Percentiles rank a stretch among this genome's conserved stretches.
Evolutionary conservation across 2,113 vertebrate species (phyloP).

Genomic region (Antigone vipio): DNA sequence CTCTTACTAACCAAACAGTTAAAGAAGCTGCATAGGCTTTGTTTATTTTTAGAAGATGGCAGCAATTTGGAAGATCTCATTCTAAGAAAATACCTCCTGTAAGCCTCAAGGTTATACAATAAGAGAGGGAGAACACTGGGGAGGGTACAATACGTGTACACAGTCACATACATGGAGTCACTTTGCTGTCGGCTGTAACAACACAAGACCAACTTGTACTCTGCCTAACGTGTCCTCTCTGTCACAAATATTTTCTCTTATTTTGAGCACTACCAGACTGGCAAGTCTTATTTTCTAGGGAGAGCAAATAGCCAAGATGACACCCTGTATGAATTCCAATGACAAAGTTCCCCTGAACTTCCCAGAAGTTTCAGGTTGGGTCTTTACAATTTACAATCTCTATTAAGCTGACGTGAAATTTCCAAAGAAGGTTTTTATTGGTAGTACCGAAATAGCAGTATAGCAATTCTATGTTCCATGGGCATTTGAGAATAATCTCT

Average conservation of each 20-base stretch:
- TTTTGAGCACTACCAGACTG: background rate
- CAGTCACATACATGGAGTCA: accelerated
- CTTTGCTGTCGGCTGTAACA: background rate
- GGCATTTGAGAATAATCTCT: background rate
- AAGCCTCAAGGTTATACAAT: too few relatives aligned
- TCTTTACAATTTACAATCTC: background rate
- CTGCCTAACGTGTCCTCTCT: background rate
- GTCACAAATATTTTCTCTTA: background rate
- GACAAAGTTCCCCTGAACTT: background rate
- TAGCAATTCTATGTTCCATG: background rate
- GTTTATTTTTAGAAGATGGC: accelerated
- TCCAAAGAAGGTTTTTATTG: background rate
- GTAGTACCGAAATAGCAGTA: background rate
- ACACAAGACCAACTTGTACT: background rate
- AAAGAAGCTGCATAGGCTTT: background rate
- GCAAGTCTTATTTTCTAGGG: background rate
- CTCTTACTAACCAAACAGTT: background rate
- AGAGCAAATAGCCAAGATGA: background rate
- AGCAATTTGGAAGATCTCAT: background rate
- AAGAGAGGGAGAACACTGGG: background rate
- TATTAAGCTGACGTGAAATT: background rate
- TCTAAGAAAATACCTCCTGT: background rate
- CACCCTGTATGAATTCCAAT: background rate
- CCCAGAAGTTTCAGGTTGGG: background rate
- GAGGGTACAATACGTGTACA: accelerated